Conservation (phyloP, 2,797 vertebrate genomes). For the Anas bernieri region DNA sequence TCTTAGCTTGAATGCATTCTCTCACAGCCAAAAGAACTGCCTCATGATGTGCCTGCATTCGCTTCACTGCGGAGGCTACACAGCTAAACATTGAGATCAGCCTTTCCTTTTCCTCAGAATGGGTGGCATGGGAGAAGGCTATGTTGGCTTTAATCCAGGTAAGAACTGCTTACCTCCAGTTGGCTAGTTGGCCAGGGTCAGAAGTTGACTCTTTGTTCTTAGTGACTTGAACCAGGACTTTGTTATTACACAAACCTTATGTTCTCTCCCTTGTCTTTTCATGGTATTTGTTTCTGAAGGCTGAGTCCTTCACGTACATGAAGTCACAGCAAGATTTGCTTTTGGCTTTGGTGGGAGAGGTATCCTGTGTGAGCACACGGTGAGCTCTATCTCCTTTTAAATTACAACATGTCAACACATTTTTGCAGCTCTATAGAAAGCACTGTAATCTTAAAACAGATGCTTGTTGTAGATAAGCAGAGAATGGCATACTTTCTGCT, state of each 20-base stretch:
- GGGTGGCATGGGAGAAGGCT: background rate
- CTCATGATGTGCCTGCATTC: background rate
- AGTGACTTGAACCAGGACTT: background rate
- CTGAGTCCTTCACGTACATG: background rate
- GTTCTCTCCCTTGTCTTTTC: background rate
- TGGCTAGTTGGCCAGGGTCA: background rate
- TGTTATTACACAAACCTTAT: background rate
- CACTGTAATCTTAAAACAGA: conserved; percentile 10
- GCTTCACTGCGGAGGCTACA: background rate
- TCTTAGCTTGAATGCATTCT: background rate
- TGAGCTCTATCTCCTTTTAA: background rate
- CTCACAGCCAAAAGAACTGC: background rate
- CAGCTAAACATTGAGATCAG: background rate
- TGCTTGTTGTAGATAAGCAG: conserved; percentile 10
- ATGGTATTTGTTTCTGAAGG: background rate
- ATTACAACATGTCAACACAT: background rate
- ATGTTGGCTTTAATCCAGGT: background rate
- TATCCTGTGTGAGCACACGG: background rate
- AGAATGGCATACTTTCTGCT: background rate
- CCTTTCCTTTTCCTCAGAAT: background rate
- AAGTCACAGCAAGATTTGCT: background rate
- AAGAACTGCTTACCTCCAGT: background rate
- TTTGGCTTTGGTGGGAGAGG: background rate
- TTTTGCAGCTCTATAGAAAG: conserved; percentile 24
- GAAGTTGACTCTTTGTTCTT: background rate